Evolutionary conservation across 2,888 invertebrate species (phyloP), one percentile per base, ranked within the genome.

Genomic region (Amphipoea lucens): DNA sequence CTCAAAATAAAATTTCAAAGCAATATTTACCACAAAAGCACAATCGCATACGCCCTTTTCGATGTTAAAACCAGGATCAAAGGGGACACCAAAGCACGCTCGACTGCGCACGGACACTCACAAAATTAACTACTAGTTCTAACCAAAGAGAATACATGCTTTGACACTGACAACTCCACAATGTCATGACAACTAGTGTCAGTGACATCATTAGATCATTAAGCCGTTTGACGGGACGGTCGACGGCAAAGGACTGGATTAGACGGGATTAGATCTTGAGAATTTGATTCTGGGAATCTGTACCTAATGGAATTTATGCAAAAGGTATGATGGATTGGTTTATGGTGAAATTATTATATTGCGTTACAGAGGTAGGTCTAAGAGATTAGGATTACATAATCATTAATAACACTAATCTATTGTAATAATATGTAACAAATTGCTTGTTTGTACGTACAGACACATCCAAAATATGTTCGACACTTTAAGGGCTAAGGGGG

Each of bases 131-230:
- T 74, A 69, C 45, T 51, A 40, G 65, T 62, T 42, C 11, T 12
- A 12, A 71, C 54, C 83, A 85, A 85, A 85, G 85, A 67, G 79
- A 85, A 86, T 84, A 76, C 7, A 51, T 36, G 65, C 76, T 79
- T 76, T 79, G 69, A 70, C 45, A 62, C 40, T 57, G 82, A 65
- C 63, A 67, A 23, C 45, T 36, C 45, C n/a, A 14, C 36, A 45
- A 74, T 54, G 67, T 48, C 65, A 62, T 74, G 74, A 71, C 75
- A 72, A 68, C 69, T 66, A n/a, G 40, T 60, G 67, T 42, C 23
- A 73, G 23, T 71, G 74, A 70, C 65, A n/a, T 63, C 74, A 73
- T 57, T 29, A 48, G 60, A 36, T 51, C 42, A 62, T 48, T 51
- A 14, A 57, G 62, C 51, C 66, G 12, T 72, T 54, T 86, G 83